phyloP scores from a whole-genome alignment of 2,888 invertebrate species.

The Lasioglossum calceatum region DNA sequence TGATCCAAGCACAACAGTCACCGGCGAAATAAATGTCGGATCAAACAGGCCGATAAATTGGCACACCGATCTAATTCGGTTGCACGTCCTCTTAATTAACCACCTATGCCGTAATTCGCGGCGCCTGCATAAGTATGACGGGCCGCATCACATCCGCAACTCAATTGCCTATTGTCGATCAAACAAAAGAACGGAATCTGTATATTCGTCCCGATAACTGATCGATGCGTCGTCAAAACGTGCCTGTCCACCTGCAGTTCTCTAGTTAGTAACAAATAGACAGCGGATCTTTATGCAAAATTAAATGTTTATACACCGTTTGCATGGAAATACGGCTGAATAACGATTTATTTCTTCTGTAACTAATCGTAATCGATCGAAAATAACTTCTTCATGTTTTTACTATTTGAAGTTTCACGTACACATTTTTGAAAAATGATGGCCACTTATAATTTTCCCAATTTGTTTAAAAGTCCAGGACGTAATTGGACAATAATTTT shows the following conservation, averaged over 20 bases:
- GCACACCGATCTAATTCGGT: slow-evolving; percentile 13
- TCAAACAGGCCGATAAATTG: slow-evolving; percentile 60
- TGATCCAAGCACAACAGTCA: slow-evolving; percentile 30
- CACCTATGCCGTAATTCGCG: slow-evolving; percentile 16
- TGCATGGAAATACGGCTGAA: too few relatives aligned
- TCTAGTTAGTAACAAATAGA: too few relatives aligned
- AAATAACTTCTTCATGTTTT: too few relatives aligned
- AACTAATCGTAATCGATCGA: too few relatives aligned
- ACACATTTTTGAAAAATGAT: too few relatives aligned
- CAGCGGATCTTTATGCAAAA: too few relatives aligned
- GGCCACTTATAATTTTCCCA: neutral
- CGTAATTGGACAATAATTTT: neutral
- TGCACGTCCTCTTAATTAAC: slow-evolving; percentile 14
- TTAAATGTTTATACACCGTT: too few relatives aligned
- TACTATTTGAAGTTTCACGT: too few relatives aligned
- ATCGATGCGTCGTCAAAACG: neutral
- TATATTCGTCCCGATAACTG: neutral
- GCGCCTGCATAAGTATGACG: neutral
- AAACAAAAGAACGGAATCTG: neutral
- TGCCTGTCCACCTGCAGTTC: too few relatives aligned
- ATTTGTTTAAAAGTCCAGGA: neutral
- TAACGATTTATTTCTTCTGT: too few relatives aligned
- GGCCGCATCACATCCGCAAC: slow-evolving; percentile 13
- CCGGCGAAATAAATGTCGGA: slow-evolving; percentile 37
- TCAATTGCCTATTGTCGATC: slow-evolving; percentile 7